A percentile compares a stretch with the other conserved stretches of the same genome.
Conservation (phyloP, 2,888 invertebrate species). For the Disparrhopalites patrizii region DNA sequence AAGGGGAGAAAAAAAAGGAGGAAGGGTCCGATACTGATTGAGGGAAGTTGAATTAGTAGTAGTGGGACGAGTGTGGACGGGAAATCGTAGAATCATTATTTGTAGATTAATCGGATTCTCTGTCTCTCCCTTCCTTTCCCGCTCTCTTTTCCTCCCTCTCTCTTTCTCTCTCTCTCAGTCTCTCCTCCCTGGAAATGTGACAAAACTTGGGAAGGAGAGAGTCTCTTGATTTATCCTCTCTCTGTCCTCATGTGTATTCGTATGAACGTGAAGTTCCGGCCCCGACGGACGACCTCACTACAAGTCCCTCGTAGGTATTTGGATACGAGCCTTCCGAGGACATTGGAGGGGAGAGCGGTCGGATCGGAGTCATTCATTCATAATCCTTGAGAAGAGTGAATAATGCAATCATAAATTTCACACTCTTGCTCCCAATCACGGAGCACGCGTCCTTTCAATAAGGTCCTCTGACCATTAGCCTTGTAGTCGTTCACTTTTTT, state of each 20-base stretch:
- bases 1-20: too few relatives aligned
- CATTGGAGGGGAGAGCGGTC: neutral
- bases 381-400: slow-evolving; percentile 18
- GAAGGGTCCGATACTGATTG: slow-evolving; percentile 13
- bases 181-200: too few relatives aligned
- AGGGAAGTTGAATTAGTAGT: slow-evolving; percentile 20
- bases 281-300: neutral
- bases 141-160: too few relatives aligned
- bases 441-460: slow-evolving; percentile 4
- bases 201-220: slow-evolving; percentile 17
- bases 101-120: slow-evolving; percentile 26
- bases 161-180: too few relatives aligned
- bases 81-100: slow-evolving; percentile 27
- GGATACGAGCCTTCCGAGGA: neutral
- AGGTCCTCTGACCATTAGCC: neutral
- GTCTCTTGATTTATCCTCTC: neutral
- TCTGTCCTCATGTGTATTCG: too few relatives aligned
- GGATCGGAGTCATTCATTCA: slow-evolving; percentile 17
- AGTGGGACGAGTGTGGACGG: slow-evolving; percentile 14
- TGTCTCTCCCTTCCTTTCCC: slow-evolving; percentile 11
- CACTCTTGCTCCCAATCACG: slow-evolving; percentile 16
- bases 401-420: slow-evolving; percentile 20
- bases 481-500: slow-evolving; percentile 5
- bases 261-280: neutral
- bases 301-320: neutral